Percentiles rank a stretch among this genome's conserved stretches.
These are phyloP conservation scores for Alethe castanea DNA, from an alignment of 2,113 vertebrate species.

Conservation along the genomic window DNA sequence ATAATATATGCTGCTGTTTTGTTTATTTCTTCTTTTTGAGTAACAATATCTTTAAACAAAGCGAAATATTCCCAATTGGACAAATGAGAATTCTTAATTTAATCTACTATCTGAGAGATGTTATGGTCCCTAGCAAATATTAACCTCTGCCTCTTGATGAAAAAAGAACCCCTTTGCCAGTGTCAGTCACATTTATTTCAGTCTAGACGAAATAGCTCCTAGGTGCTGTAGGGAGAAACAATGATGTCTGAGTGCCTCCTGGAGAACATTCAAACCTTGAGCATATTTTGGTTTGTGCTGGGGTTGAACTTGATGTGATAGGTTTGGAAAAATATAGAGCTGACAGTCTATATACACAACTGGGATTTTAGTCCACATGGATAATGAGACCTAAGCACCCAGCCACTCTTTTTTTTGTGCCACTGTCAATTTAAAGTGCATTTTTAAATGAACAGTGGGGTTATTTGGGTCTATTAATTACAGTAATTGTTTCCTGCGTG, in stretches of 20 bases:
- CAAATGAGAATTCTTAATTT: background rate
- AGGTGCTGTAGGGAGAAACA: background rate
- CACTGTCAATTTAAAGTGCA: constrained; percentile 54
- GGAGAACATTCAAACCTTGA: constrained; percentile 17
- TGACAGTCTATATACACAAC: constrained; percentile 55
- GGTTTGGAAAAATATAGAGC: constrained; percentile 42
- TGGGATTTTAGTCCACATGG: background rate
- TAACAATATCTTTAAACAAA: background rate
- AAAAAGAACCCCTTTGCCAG: background rate
- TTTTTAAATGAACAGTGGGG: constrained; percentile 54
- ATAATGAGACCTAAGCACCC: constrained; percentile 36
- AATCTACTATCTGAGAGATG: background rate
- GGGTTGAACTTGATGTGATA: constrained; percentile 36
- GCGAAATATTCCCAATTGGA: background rate
- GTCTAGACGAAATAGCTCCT: constrained; percentile 2
- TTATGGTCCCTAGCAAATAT: background rate
- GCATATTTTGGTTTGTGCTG: background rate
- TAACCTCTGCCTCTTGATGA: background rate
- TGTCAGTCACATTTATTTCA: background rate
- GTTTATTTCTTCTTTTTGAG: background rate
- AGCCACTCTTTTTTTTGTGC: constrained; percentile 34
- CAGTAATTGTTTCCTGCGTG: constrained; percentile 65
- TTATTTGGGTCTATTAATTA: constrained; percentile 66
- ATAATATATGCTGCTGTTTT: background rate
- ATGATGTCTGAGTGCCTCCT: background rate